Base-by-base conservation (phyloP, 1,140 invertebrate species). In the Cherax quadricarinatus region DNA sequence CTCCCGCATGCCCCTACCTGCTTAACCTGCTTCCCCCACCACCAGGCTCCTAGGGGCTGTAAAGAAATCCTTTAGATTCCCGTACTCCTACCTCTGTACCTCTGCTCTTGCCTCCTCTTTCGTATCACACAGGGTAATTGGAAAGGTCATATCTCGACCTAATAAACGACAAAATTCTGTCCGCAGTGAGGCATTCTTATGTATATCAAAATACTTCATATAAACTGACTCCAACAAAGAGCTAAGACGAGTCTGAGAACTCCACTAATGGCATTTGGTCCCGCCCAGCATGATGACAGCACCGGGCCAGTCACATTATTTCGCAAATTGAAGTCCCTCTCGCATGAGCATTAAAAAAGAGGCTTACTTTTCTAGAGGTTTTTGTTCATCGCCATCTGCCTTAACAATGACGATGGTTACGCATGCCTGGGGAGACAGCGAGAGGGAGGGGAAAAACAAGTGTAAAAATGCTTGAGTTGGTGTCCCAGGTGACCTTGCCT, bases 401-500 rank as follows among this genome's bases (percentile, higher is more conserved):
- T 30, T 24, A 6, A 30, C 24, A 30, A 30, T 75, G 21, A 30
- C 70, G 70, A 75, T 30, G 21, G n/a, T 21, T 7, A 75, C 70
- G 21, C 24, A 30, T 30, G 24, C 18, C 14, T 21, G 9, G n/a
- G 24, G 6, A 75, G 16, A 75, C 6, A 70, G 14, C 4, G 5
- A 5, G 21, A 1, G 24, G 24, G 70, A 7, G 70, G 9, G 7
- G 24, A 30, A 21, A 30, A 30, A 30, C n/a, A 30, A 24, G 70
- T 21, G 24, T 70, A 75, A 85, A 70, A 85, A 70, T 66, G 21
- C 24, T 16, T 41, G 83, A 70, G 83, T 70, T 70, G 83, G 83
- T 30, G 41, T 85, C 83, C 83, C 60, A 70, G 53, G 83, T 85
- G 83, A 85, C 83, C 83, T 85, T 85, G 83, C 60, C 83, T 85